These are phyloP conservation scores for Lordiphosa fenestrarum DNA, from an alignment of 2,888 invertebrate species.

Conservation along the genomic window DNA sequence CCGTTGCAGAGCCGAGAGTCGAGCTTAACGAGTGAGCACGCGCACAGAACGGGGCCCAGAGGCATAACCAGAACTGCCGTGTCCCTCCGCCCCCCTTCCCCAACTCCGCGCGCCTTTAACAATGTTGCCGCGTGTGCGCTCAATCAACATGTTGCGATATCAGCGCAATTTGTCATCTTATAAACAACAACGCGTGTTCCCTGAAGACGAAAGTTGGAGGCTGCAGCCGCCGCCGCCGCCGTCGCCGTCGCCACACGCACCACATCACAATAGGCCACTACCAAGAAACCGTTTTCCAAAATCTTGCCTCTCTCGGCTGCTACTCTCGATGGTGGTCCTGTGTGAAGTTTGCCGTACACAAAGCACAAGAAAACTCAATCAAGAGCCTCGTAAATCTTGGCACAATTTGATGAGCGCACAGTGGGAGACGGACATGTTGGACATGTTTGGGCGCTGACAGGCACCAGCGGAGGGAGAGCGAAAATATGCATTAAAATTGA, in stretches of 20 bases:
- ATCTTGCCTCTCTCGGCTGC: constrained; percentile 23
- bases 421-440: constrained; percentile 50
- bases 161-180: constrained; percentile 75
- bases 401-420: constrained; percentile 73
- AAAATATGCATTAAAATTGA: neutral
- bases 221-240: constrained; percentile 12
- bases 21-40: constrained; percentile 60
- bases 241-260: constrained; percentile 8
- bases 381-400: constrained; percentile 72
- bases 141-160: constrained; percentile 75
- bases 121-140: constrained; percentile 69
- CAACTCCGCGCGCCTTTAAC: constrained; percentile 27
- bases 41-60: constrained; percentile 48
- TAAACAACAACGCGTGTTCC: constrained; percentile 64
- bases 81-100: constrained; percentile 2
- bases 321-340: constrained; percentile 55
- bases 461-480: neutral
- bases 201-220: constrained; percentile 35
- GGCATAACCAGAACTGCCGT: constrained; percentile 13
- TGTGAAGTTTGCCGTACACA: constrained; percentile 74
- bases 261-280: constrained; percentile 39
- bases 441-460: too few species aligned
- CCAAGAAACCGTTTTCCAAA: constrained; percentile 46
- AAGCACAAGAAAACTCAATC: constrained; percentile 75
- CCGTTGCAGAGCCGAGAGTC: constrained; percentile 27